Conservation (phyloP, 2,888 invertebrate genomes). For the Ophioninae sp. region DNA sequence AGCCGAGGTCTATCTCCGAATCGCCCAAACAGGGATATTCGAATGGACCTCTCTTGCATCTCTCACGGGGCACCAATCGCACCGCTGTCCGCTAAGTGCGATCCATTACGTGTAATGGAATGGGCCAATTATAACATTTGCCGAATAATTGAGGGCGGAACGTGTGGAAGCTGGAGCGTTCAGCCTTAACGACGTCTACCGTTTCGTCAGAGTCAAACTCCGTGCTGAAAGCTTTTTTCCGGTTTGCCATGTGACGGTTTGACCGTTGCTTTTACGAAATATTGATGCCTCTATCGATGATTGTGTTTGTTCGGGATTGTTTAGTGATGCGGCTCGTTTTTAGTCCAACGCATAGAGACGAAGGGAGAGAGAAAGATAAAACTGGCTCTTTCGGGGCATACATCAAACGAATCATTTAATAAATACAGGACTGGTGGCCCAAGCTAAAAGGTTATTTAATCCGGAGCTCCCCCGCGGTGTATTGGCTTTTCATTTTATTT, state of each 20-base stretch:
- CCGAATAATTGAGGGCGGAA: constrained; percentile 78
- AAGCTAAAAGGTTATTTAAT: constrained; percentile 73
- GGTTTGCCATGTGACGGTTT: constrained; percentile 21
- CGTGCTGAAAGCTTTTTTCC: constrained; percentile 38
- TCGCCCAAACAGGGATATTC: constrained; percentile 20
- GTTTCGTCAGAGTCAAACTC: not conserved
- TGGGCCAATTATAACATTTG: constrained; percentile 81
- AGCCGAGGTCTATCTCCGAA: not conserved
- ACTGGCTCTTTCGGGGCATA: constrained; percentile 67
- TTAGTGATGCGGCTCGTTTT: constrained; percentile 13
- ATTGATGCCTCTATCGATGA: constrained; percentile 4
- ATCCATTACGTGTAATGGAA: constrained; percentile 80
- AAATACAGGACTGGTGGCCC: constrained; percentile 72
- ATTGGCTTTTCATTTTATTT: constrained; percentile 30
- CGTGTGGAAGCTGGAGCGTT: constrained; percentile 61
- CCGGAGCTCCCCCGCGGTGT: constrained; percentile 2
- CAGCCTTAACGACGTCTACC: constrained; percentile 32
- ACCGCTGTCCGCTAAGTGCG: constrained; percentile 79
- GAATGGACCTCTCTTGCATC: constrained; percentile 61
- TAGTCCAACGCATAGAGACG: too few relatives aligned
- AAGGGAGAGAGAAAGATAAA: constrained; percentile 47
- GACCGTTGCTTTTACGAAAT: constrained; percentile 21
- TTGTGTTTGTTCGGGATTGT: constrained; percentile 8
- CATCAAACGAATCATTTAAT: constrained; percentile 78
- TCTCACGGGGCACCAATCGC: constrained; percentile 76